Evolutionary conservation across 2,797 vertebrate species (phyloP).

Genomic region (Dryobates pubescens): DNA sequence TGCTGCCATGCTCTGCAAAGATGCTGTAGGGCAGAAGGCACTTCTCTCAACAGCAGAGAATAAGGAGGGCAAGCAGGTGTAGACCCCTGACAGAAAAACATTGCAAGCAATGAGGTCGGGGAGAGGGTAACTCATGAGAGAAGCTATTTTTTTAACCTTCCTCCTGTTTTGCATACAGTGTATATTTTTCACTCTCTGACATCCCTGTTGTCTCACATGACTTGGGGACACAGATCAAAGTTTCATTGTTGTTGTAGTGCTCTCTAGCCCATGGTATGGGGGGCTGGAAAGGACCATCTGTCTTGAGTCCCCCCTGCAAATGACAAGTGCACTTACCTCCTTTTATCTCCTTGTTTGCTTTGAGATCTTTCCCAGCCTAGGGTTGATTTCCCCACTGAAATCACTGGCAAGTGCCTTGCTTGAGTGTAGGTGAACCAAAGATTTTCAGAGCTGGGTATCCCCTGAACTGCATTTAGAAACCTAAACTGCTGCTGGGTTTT

Average conservation of each 20-base stretch:
- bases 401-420: neutral
- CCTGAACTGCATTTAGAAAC: neutral
- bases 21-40: neutral
- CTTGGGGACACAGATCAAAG: neutral
- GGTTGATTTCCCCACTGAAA: neutral
- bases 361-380: neutral
- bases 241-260: neutral
- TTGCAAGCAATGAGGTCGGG: neutral
- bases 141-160: neutral
- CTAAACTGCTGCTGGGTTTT: neutral
- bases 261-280: neutral
- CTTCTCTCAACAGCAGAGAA: neutral
- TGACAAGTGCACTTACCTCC: rapidly evolving
- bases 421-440: neutral
- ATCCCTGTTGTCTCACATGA: neutral
- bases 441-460: neutral
- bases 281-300: neutral
- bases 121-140: neutral
- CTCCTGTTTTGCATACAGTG: neutral
- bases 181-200: neutral
- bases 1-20: neutral
- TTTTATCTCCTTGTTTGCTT: neutral
- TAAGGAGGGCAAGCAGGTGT: neutral
- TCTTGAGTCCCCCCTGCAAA: neutral
- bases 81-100: neutral